phyloP scores from a whole-genome alignment of 2,797 vertebrate species.

The Pangasius krempfi region DNA sequence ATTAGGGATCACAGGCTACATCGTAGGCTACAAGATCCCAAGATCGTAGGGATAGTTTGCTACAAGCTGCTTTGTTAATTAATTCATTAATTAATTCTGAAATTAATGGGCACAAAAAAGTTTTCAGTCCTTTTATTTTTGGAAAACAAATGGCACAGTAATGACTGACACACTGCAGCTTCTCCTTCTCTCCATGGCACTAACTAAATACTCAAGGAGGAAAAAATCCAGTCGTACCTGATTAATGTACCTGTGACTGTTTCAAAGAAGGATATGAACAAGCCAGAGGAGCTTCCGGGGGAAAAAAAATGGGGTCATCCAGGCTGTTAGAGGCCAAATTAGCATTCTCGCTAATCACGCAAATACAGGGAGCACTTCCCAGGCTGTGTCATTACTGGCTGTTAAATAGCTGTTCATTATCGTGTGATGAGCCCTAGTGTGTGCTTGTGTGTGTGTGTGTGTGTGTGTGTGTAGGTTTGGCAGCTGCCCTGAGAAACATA shows the following conservation, averaged over 20 bases:
- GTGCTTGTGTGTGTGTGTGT: slow-evolving; percentile 47
- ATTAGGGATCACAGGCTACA: background rate
- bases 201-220: slow-evolving; percentile 60
- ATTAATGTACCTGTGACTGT: slow-evolving; percentile 63
- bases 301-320: slow-evolving; percentile 61
- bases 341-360: slow-evolving; percentile 67
- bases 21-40: no score
- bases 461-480: slow-evolving; percentile 58
- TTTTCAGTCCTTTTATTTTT: background rate
- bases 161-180: slow-evolving; percentile 32
- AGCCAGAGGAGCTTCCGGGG: slow-evolving; percentile 20
- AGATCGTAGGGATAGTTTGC: no score
- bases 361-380: slow-evolving; percentile 56
- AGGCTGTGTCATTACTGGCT: slow-evolving; percentile 65
- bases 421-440: slow-evolving; percentile 3
- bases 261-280: slow-evolving; percentile 58
- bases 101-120: background rate
- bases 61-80: background rate
- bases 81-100: background rate
- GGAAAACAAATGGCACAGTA: slow-evolving; percentile 44
- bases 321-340: slow-evolving; percentile 67
- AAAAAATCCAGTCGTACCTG: slow-evolving; percentile 53
- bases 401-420: slow-evolving; percentile 61
- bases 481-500: slow-evolving; percentile 61
- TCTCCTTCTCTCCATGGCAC: slow-evolving; percentile 36